These are phyloP conservation scores for Patagioenas fasciata DNA, from an alignment of 2,113 vertebrate genomes.

Conservation along the genomic window DNA sequence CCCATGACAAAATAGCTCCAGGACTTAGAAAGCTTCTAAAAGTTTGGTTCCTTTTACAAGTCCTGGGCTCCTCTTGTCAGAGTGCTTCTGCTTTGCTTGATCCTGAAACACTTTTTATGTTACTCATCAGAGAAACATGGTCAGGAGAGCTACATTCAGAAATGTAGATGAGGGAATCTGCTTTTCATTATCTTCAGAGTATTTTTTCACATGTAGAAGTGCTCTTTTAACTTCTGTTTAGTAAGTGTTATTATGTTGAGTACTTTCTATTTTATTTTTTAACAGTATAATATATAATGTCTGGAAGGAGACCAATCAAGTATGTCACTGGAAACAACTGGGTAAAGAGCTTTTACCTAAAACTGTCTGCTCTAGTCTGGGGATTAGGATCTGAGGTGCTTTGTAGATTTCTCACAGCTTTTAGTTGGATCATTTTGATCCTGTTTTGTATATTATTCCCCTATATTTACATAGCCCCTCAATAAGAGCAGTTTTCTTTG, in stretches of 20 bases:
- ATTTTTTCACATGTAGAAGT: neutral
- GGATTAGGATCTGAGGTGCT: neutral
- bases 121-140: neutral
- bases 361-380: neutral
- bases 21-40: neutral
- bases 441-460: neutral
- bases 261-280: too few species aligned
- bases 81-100: neutral
- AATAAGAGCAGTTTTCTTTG: neutral
- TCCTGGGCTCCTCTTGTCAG: neutral
- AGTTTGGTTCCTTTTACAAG: neutral
- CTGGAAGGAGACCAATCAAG: neutral
- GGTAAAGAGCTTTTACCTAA: neutral
- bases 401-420: neutral
- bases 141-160: neutral
- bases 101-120: neutral
- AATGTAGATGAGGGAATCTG: neutral
- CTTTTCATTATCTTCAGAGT: neutral
- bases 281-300: accelerated
- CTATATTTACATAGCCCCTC: neutral
- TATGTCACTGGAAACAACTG: neutral
- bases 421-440: neutral
- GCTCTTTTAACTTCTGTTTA: neutral
- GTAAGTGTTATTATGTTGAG: neutral
- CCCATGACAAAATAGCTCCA: neutral